Percentiles rank a stretch among this genome's conserved stretches.
Evolutionary conservation across 2,113 vertebrate genomes (phyloP).

Genomic region (Phrynosoma blainvillii): DNA sequence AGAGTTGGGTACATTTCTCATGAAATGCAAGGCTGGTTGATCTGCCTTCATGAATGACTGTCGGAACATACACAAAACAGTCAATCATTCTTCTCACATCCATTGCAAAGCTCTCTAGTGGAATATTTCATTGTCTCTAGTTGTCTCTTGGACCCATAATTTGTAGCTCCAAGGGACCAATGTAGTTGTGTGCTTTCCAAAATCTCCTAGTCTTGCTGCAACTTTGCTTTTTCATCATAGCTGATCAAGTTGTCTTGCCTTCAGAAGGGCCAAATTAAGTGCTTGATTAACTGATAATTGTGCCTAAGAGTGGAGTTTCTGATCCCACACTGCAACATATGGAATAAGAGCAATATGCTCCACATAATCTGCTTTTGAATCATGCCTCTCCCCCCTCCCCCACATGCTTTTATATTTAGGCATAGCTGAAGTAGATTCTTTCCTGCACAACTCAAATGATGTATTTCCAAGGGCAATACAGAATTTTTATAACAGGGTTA

Average conservation of each 20-base stretch:
- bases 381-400: conserved; percentile 8
- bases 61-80: neutral
- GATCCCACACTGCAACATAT: neutral
- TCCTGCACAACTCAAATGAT: conserved; percentile 11
- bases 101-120: neutral
- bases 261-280: neutral
- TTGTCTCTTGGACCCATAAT: accelerated
- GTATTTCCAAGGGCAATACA: neutral
- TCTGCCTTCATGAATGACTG: neutral
- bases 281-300: neutral
- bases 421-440: accelerated
- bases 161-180: neutral
- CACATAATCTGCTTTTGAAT: conserved; percentile 6
- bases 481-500: conserved; percentile 22
- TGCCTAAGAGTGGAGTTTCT: neutral
- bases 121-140: neutral
- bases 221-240: neutral
- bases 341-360: conserved; percentile 5
- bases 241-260: neutral
- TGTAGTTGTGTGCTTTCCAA: conserved; percentile 3
- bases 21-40: no score
- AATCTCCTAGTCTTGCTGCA: accelerated
- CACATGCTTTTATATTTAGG: conserved; percentile 10
- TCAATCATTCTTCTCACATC: neutral
- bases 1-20: no score